Base-by-base conservation (phyloP, 2,113 vertebrate genomes). In the Chauna torquata region DNA sequence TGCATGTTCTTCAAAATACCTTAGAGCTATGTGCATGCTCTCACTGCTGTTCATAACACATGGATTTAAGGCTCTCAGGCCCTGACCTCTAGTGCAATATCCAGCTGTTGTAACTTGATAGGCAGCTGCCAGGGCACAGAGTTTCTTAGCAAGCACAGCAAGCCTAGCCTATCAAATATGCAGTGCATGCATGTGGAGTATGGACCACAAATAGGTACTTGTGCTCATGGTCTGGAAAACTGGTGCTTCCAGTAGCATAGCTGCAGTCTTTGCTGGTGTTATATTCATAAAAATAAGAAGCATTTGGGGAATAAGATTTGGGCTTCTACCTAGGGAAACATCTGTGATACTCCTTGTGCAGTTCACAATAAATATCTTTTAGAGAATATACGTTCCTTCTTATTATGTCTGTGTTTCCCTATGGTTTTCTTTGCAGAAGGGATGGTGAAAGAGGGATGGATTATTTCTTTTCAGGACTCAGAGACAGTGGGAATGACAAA, bases 171-270 rank as follows among this genome's bases (percentile, higher is more conserved):
- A 27, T 22, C 27, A 30, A 52, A 38, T 9, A 5, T 30, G 52
- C 19, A 59, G 8, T 30, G 25, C 5, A 1, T 10, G 40, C 7
- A 25, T 0, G 0, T 47, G 30, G 19, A 59, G 22, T 34, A 44
- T 8, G 42, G 17, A 40, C 32, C 27, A 27, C 24, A 49, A 40
- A n/a, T 36, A 54, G 0, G 1, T 45, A 4, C 42, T 52, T 44
- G 61, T 64, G 23, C 27, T 61, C 28, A 23, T 15, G 11, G 3
- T 72, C 49, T 82, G 42, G 75, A 86, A 86, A 86, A 61, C 14
- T 62, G 24, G 6, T 16, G 23, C 16, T 66, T 52, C 40, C 55
- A 78, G 42, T 22, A 92, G 34, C 22, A 28, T 42, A 88, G 61
- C 2, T 79, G 6, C 25, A 69, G 40, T 28, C 28, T 44, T 86